Conservation (phyloP, 2,797 vertebrate genomes). For the Vespertilio murinus region DNA sequence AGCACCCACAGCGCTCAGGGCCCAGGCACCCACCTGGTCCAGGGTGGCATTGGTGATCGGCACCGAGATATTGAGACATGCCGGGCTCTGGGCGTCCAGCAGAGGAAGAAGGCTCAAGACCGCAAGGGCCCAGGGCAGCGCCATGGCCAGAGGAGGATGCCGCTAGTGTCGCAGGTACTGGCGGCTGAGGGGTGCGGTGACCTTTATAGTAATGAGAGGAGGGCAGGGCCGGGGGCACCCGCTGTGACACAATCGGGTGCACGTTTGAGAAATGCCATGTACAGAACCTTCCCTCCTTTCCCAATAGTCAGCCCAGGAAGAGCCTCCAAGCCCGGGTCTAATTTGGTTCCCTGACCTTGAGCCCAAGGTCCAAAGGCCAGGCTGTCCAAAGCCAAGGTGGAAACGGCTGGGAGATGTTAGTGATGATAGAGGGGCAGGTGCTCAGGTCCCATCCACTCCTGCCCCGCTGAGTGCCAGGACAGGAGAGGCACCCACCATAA, state of each 20-base stretch:
- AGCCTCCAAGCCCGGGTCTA: background rate
- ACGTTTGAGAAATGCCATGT: background rate
- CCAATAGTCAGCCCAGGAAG: background rate
- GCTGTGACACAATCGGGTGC: background rate
- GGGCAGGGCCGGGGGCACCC: background rate
- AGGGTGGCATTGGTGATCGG: constrained; percentile 48
- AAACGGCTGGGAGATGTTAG: fast-evolving
- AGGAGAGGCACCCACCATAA: background rate
- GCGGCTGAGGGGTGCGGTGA: background rate
- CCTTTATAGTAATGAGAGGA: constrained; percentile 40
- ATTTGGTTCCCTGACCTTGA: background rate
- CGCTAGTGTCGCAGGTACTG: background rate
- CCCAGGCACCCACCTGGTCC: too few species aligned
- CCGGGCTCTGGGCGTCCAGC: background rate
- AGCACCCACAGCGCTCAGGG: too few species aligned
- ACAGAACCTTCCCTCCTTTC: background rate
- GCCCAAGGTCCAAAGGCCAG: background rate
- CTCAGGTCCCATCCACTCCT: background rate
- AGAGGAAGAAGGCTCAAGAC: constrained; percentile 63
- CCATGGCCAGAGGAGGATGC: background rate
- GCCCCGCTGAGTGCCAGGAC: background rate
- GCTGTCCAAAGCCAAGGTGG: background rate
- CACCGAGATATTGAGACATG: background rate
- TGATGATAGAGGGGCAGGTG: too few species aligned
- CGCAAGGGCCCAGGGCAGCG: background rate